phyloP scores from a whole-genome alignment of 2,888 invertebrate species.

The Gymnocheta viridis region DNA sequence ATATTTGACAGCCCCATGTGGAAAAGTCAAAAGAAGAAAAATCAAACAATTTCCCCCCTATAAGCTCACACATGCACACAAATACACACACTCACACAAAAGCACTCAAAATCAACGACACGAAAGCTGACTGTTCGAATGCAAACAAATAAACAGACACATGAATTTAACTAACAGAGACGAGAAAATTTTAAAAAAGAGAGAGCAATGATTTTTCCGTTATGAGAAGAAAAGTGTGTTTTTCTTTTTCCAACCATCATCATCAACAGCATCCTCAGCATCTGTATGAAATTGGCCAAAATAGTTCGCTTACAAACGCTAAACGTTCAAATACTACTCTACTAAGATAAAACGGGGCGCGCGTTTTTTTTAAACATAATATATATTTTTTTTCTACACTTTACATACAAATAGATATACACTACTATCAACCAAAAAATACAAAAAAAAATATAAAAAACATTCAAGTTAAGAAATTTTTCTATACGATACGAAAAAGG shows the following conservation, averaged over 20 bases:
- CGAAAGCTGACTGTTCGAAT: conserved; percentile 10
- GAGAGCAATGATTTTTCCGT: conserved; percentile 55
- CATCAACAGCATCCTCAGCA: conserved; percentile 68
- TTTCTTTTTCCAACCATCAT: conserved; percentile 54
- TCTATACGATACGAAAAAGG: conserved; percentile 52
- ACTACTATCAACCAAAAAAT: conserved; percentile 52
- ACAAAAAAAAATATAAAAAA: conserved; percentile 54
- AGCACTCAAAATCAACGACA: background rate
- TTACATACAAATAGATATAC: conserved; percentile 66
- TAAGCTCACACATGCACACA: background rate
- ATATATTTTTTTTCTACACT: conserved; percentile 70
- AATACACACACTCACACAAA: background rate
- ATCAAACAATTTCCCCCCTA: conserved; percentile 38
- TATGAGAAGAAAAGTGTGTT: conserved; percentile 48
- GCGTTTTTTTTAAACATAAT: conserved; percentile 68
- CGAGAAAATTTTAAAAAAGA: conserved; percentile 43
- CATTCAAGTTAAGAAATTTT: conserved; percentile 65
- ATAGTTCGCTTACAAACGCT: conserved; percentile 71
- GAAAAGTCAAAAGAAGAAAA: conserved; percentile 57
- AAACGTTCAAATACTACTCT: conserved; percentile 70
- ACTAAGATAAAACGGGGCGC: conserved; percentile 67
- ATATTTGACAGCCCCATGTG: conserved; percentile 68
- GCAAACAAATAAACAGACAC: conserved; percentile 23
- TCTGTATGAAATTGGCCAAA: conserved; percentile 67
- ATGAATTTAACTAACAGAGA: conserved; percentile 16